Conservation (phyloP, 53 echinoderm and acorn worm species). For the Actinopyga echinites region DNA sequence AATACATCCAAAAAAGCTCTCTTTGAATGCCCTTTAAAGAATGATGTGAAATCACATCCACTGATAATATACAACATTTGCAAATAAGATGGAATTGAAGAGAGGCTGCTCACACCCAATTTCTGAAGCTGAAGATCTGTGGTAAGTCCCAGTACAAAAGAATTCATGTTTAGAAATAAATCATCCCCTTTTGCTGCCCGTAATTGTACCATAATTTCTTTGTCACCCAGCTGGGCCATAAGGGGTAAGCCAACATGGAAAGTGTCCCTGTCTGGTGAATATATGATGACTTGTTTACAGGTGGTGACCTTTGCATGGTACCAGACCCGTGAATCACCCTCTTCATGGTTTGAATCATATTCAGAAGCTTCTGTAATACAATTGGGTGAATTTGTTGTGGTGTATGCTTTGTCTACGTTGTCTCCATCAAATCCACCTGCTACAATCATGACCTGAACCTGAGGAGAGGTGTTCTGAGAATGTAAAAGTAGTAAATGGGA, state of each 20-base stretch:
- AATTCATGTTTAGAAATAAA: conserved; percentile 14
- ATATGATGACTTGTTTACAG: conserved; percentile 10
- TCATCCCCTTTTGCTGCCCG: conserved; percentile 14
- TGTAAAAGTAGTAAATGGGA: background rate
- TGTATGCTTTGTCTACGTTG: background rate
- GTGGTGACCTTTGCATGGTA: conserved; percentile 13
- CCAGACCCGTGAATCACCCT: conserved; percentile 29
- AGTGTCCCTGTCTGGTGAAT: conserved; percentile 14
- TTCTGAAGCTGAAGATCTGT: conserved; percentile 4
- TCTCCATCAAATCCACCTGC: conserved; percentile 14
- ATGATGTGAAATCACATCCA: conserved; percentile 1
- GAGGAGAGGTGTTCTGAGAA: no score
- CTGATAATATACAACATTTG: background rate
- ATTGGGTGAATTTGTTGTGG: background rate
- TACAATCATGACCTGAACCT: background rate
- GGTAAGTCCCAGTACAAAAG: background rate
- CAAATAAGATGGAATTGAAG: background rate
- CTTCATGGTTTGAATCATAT: background rate
- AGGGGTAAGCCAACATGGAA: conserved; percentile 20
- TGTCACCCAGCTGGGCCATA: background rate
- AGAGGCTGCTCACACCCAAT: background rate
- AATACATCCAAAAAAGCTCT: background rate
- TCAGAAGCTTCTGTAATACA: background rate
- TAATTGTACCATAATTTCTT: conserved; percentile 2
- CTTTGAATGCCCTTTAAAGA: conserved; percentile 19